Evolutionary conservation across 2,113 vertebrate genomes (phyloP).

Genomic region (Lampris incognitus): DNA sequence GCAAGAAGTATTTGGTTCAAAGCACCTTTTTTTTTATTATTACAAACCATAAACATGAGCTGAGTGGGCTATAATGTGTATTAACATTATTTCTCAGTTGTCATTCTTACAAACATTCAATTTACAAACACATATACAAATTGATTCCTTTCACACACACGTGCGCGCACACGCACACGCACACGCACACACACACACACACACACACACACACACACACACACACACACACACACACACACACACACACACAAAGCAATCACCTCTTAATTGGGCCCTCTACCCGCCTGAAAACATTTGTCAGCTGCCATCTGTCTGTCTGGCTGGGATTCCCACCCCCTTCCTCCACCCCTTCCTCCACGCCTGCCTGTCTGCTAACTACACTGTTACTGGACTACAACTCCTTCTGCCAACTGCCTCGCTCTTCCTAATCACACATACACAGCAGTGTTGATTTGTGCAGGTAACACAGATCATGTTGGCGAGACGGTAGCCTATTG

Average conservation of each 20-base stretch:
- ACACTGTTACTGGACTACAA: constrained; percentile 75
- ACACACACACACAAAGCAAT: constrained; percentile 69
- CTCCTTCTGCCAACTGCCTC: constrained; percentile 62
- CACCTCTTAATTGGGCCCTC: constrained; percentile 76
- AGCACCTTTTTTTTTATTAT: constrained; percentile 60
- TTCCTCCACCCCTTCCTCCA: neutral
- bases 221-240: constrained; percentile 38
- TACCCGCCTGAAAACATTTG: constrained; percentile 77
- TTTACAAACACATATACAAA: constrained; percentile 8
- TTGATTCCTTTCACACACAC: constrained; percentile 22
- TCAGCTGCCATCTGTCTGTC: constrained; percentile 83
- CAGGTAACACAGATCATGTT: constrained; percentile 30
- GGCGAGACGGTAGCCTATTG: constrained; percentile 6
- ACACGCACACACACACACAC: neutral
- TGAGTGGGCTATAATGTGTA: constrained; percentile 45
- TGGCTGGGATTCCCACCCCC: constrained; percentile 55
- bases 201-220: constrained; percentile 7
- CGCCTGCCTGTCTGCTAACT: constrained; percentile 40
- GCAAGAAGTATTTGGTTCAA: constrained; percentile 29
- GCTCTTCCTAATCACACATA: constrained; percentile 40
- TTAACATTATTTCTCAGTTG: constrained; percentile 62
- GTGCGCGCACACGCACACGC: constrained; percentile 24
- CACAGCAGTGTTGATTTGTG: constrained; percentile 40
- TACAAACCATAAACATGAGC: constrained; percentile 69
- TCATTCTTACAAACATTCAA: constrained; percentile 9